These are phyloP conservation scores for Poeciliopsis gracilis DNA, from an alignment of 2,797 vertebrate genomes.

Conservation along the genomic window DNA sequence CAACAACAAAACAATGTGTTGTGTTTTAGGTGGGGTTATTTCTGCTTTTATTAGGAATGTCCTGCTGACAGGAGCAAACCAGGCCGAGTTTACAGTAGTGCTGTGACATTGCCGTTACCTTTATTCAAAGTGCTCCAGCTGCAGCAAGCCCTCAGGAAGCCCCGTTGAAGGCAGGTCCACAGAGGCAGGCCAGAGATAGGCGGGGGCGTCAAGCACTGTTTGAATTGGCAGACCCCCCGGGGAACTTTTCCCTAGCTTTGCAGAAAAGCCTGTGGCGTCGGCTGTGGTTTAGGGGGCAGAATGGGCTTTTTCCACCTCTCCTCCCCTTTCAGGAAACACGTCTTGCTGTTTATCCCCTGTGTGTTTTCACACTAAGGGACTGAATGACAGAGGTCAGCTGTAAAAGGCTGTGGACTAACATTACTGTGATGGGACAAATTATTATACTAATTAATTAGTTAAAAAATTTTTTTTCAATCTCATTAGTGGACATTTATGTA, in stretches of 20 bases:
- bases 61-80: constrained; percentile 84
- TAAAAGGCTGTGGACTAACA: constrained; percentile 76
- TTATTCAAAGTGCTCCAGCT: constrained; percentile 91
- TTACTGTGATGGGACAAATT: constrained; percentile 70
- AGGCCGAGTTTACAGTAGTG: constrained; percentile 89
- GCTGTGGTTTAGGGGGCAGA: constrained; percentile 86
- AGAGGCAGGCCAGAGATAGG: constrained; percentile 80
- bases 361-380: constrained; percentile 60
- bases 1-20: constrained; percentile 64
- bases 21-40: constrained; percentile 78
- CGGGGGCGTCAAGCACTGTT: constrained; percentile 81
- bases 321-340: constrained; percentile 97
- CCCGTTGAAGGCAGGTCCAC: constrained; percentile 83
- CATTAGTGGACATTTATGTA: constrained; percentile 45
- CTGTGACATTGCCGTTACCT: constrained; percentile 91
- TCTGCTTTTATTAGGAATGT: constrained; percentile 85
- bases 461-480: constrained; percentile 7
- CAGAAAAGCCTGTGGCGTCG: constrained; percentile 90
- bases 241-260: constrained; percentile 95
- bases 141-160: constrained; percentile 95
- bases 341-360: constrained; percentile 87
- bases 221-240: constrained; percentile 93
- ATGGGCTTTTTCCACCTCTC: constrained; percentile 93
- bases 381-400: constrained; percentile 76
- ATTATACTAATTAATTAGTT: constrained; percentile 34